These are phyloP conservation scores for Electrona antarctica DNA, from an alignment of 2,113 vertebrate species.

Conservation along the genomic window DNA sequence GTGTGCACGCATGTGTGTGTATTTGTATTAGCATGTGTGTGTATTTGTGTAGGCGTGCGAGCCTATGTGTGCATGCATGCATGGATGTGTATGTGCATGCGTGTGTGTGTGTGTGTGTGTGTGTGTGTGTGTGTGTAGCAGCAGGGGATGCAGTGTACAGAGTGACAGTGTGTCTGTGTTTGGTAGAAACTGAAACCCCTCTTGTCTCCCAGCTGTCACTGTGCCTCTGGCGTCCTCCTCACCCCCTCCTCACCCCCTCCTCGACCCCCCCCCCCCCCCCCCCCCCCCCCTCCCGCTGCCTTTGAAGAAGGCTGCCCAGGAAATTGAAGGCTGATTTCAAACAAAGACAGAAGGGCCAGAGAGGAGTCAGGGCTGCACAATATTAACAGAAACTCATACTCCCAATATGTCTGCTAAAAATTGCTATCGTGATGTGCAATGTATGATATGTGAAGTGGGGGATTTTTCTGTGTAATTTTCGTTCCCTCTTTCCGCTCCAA, in stretches of 20 bases:
- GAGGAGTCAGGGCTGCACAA: constrained; percentile 20
- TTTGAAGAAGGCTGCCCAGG: constrained; percentile 78
- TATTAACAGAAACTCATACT: not conserved
- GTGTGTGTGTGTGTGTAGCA: constrained; percentile 55
- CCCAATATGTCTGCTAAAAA: no score
- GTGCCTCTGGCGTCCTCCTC: constrained; percentile 71
- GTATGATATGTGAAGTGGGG: no score
- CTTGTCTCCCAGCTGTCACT: constrained; percentile 81
- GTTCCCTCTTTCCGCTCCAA: no score
- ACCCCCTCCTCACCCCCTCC: constrained; percentile 21
- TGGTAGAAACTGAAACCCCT: constrained; percentile 70
- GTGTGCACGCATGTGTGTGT: not conserved
- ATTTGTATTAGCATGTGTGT: constrained; percentile 4
- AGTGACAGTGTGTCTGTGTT: constrained; percentile 69
- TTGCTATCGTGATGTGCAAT: no score
- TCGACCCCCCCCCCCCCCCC: constrained; percentile 13
- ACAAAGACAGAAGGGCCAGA: constrained; percentile 63
- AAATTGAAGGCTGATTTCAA: constrained; percentile 81
- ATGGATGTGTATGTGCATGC: not conserved
- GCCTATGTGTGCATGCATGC: constrained; percentile 4
- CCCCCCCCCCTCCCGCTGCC: constrained; percentile 22
- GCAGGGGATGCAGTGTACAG: constrained; percentile 55
- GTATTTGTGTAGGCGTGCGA: not conserved
- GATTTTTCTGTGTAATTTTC: no score
- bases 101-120: constrained; percentile 41